Conservation (phyloP, 2,888 invertebrate genomes). For the Trisateles emortualis region DNA sequence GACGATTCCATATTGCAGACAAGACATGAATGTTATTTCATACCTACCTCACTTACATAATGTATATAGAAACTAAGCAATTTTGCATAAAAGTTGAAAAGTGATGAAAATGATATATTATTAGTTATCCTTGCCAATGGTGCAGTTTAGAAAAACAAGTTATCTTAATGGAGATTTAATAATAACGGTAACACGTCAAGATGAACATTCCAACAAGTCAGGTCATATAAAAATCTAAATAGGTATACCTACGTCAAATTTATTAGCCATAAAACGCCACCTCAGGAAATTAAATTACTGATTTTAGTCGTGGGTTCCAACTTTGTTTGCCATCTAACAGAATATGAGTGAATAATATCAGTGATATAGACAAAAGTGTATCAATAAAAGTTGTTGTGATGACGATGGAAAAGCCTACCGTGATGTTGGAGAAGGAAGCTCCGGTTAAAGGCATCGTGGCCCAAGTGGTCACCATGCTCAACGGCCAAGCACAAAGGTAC, state of each 20-base stretch:
- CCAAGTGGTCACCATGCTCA: conserved; percentile 84
- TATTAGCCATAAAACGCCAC: background rate
- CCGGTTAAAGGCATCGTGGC: conserved; percentile 83
- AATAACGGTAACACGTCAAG: conserved; percentile 1
- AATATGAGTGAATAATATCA: conserved; percentile 2
- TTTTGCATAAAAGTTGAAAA: too few species aligned
- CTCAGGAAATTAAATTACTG: background rate
- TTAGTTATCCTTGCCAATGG: too few species aligned
- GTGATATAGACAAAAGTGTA: conserved; percentile 34
- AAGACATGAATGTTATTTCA: too few species aligned
- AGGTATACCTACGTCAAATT: background rate
- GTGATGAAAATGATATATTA: too few species aligned
- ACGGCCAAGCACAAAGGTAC: conserved; percentile 83
- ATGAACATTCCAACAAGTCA: background rate
- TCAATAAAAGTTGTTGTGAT: conserved; percentile 56
- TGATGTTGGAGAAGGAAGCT: conserved; percentile 77
- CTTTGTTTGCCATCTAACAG: background rate
- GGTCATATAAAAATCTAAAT: background rate
- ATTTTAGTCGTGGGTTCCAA: background rate
- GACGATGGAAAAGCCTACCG: conserved; percentile 76
- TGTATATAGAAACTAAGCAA: too few species aligned
- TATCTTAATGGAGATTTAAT: background rate
- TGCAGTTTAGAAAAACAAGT: too few species aligned
- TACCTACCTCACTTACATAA: too few species aligned
- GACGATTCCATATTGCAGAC: too few species aligned